Base-by-base conservation (phyloP, 2,113 vertebrate species). In the Phyllostomus hastatus region DNA sequence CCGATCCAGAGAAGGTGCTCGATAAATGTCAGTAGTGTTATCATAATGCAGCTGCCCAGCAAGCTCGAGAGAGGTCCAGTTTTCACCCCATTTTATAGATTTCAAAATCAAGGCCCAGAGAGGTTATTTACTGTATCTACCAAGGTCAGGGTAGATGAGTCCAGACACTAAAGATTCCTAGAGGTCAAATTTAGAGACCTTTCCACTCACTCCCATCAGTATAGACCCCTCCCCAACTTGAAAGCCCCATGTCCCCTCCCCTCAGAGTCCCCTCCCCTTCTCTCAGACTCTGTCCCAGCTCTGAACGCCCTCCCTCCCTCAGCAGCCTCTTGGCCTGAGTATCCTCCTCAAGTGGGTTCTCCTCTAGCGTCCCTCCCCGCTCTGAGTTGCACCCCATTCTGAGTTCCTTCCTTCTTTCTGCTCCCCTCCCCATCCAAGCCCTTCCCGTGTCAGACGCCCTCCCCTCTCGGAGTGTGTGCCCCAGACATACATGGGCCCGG, bases 371-470 rank as follows among this genome's bases (percentile, higher is more conserved):
- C 83, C 26, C 28, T 80, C 4, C 35, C 54, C 22, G 43, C 24
- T 16, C 41, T 3, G 19, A n/a, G 22, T 17, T 20, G 78, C 22
- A 35, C 38, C 59, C 83, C 94, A 80, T 96, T 11, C 88, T 85
- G n/a, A 69, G 38, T 50, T 57, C 80, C 7, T 31, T 61, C 80
- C 57, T 28, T 43, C 80, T 81, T 22, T 46, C 95, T 88, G 69
- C 57, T 7, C 22, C 83, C 89, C 41, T 54, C 87, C 90, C 84
- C 35, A 24, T 5, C 26, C 0, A 33, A 66, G 33, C 24, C 73
- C 66, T 41, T 93, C 69, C 94, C 96, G 31, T 87, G 95, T 97
- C 95, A 95, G 84, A 88, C 73, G 87, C 76, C 79, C 66, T 97
- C 48, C 48, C 11, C 10, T 59, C n/a, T 46, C 85, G 66, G 50